Conservation (phyloP, 2,113 vertebrate genomes). For the Aplodontia rufa region DNA sequence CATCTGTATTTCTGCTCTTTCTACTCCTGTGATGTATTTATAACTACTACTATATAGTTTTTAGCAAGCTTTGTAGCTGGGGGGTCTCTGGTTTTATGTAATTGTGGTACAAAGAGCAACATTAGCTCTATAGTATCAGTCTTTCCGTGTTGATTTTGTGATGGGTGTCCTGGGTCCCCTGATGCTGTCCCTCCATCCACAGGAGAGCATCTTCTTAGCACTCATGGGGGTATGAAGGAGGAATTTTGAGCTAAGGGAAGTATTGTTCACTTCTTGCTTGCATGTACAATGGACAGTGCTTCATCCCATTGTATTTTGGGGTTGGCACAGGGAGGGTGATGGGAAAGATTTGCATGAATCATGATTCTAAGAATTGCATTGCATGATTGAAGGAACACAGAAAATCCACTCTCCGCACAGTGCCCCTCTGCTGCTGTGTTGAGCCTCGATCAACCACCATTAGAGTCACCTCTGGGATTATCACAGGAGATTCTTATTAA, state of each 20-base stretch:
- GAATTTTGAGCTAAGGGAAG: background rate
- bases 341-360: background rate
- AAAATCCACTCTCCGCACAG: background rate
- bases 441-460: background rate
- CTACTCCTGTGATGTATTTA: background rate
- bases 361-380: background rate
- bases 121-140: background rate
- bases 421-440: background rate
- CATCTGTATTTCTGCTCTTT: background rate
- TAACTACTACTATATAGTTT: background rate
- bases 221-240: background rate
- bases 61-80: background rate
- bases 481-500: background rate
- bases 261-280: background rate
- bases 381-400: background rate
- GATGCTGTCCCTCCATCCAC: rapidly evolving
- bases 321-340: background rate
- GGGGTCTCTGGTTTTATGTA: background rate
- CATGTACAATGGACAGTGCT: background rate
- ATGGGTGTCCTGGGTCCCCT: background rate
- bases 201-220: background rate
- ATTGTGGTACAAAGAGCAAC: background rate
- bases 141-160: background rate
- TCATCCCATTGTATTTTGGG: background rate
- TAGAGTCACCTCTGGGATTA: background rate